Evolutionary conservation across 2,113 vertebrate genomes (phyloP).

Genomic region (Ranitomeya imitator): DNA sequence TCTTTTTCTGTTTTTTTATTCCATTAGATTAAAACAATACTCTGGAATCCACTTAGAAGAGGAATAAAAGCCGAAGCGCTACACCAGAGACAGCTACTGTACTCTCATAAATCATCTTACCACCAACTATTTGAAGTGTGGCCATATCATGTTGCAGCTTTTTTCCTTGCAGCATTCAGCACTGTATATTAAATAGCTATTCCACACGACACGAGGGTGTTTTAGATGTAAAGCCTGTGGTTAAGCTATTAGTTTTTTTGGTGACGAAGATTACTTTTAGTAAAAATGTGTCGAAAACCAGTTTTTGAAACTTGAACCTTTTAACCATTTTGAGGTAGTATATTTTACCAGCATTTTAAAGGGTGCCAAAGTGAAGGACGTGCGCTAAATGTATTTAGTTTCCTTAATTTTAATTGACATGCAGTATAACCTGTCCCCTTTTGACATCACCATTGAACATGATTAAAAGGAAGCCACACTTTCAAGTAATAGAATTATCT

Average conservation of each 20-base stretch:
- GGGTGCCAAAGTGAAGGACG: constrained; percentile 19
- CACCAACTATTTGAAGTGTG: not conserved
- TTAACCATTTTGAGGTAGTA: not conserved
- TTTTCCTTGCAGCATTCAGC: not conserved
- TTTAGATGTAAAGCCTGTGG: constrained; percentile 12
- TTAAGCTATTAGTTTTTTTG: not conserved
- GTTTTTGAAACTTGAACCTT: not conserved
- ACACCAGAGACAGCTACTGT: constrained; percentile 21
- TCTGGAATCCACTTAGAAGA: constrained; percentile 9
- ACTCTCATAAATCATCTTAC: constrained; percentile 15
- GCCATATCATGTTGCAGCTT: constrained; percentile 22
- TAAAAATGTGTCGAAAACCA: not conserved
- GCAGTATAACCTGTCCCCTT: constrained; percentile 10
- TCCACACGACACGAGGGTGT: not conserved
- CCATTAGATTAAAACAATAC: constrained; percentile 19
- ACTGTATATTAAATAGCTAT: not conserved
- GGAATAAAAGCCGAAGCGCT: not conserved
- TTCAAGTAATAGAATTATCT: no score
- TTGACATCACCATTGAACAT: constrained; percentile 24
- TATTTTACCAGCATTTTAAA: not conserved
- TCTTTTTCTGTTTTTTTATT: not conserved
- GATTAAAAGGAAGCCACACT: constrained; percentile 1
- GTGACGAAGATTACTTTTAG: not conserved
- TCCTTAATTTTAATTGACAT: not conserved
- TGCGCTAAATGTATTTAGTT: not conserved